Base-by-base conservation (phyloP, 1,140 invertebrate species). In the Protaetia brevitarsis region DNA sequence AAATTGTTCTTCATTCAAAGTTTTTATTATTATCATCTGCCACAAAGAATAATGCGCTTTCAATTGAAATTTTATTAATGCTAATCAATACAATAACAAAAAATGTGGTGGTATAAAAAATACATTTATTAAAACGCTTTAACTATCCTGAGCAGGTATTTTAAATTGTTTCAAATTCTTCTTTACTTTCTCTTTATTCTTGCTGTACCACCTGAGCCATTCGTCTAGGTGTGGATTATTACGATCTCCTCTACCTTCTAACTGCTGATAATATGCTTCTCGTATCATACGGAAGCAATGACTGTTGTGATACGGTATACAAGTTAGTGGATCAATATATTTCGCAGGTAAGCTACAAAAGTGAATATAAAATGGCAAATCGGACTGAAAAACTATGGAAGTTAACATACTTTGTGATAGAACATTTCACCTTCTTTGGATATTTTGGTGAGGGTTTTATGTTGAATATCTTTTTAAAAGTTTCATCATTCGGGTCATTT, bases 281-380 rank as follows among this genome's bases (percentile, higher is more conserved):
- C 95, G 82, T 11, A 97, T 85, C 2, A 95, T 87, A 60, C 90
- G 87, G 77, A 96, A 96, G 1, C 93, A 91, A 72, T 92, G 88
- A 1, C 91, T 84, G 72, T 90, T 95, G 69, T 90, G 86, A 77
- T 93, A 97, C 0, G 94, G 93, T 27, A 93, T 82, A 69, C 92
- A 88, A 1, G 94, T 97, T 67, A 96, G 86, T 0, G 96, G 95
- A 81, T 98, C 96, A 74, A 92, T 88, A 80, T 98, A 98, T 71
- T 90, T 90, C 3, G 95, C 95, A 62, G 90, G 88, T 61, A 65
- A 65, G 41, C n/a, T 45, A 16, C 19, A 29, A 63, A 21, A n/a
- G 37, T n/a, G n/a, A n/a, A n/a, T n/a, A n/a, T n/a, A n/a, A n/a
- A n/a, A n/a, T n/a, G 45, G 16, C 13, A 64, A 4, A 21, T 60